These are phyloP conservation scores for Alviniconcha marisindica DNA, from an alignment of 1,140 invertebrate species.

Conservation along the genomic window DNA sequence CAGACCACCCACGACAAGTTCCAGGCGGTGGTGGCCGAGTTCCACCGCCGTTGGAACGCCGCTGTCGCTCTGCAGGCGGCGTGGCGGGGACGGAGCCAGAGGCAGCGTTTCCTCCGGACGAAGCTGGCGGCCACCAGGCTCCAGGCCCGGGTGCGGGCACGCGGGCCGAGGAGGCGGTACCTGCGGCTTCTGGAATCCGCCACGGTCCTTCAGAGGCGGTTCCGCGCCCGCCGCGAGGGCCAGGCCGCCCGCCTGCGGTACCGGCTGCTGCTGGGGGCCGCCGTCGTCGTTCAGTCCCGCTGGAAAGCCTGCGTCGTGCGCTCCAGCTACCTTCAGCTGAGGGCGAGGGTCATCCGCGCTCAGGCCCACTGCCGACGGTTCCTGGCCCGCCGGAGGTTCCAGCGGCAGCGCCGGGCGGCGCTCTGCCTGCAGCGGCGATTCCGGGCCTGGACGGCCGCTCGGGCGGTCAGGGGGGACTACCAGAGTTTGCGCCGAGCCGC, in stretches of 20 bases:
- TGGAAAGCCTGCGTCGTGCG: slow-evolving; percentile 44
- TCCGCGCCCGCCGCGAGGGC: slow-evolving; percentile 35
- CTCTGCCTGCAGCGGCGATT: slow-evolving; percentile 54
- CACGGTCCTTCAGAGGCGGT: slow-evolving; percentile 61
- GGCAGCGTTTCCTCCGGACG: background rate
- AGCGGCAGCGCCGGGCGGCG: slow-evolving; percentile 34
- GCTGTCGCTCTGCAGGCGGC: slow-evolving; percentile 31
- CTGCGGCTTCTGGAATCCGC: slow-evolving; percentile 48
- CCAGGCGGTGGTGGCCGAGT: background rate
- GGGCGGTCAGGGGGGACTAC: slow-evolving; percentile 15
- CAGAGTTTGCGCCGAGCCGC: slow-evolving; percentile 15
- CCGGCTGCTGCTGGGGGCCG: slow-evolving; percentile 40
- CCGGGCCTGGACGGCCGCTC: slow-evolving; percentile 25
- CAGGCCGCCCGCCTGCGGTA: slow-evolving; percentile 37
- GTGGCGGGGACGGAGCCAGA: slow-evolving; percentile 5
- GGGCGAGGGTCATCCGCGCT: slow-evolving; percentile 32
- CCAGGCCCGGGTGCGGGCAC: background rate
- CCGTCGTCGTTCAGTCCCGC: slow-evolving; percentile 47
- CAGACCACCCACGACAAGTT: slow-evolving; percentile 30
- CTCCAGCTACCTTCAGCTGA: slow-evolving; percentile 40
- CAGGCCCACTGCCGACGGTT: slow-evolving; percentile 49
- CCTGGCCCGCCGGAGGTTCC: slow-evolving; percentile 28
- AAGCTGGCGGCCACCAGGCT: background rate
- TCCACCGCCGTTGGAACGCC: slow-evolving; percentile 3
- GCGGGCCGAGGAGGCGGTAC: slow-evolving; percentile 39